Percentiles rank a stretch among this genome's conserved stretches.
Evolutionary conservation across 2,888 invertebrate species (phyloP).

Genomic region (Mycalesis mineus): DNA sequence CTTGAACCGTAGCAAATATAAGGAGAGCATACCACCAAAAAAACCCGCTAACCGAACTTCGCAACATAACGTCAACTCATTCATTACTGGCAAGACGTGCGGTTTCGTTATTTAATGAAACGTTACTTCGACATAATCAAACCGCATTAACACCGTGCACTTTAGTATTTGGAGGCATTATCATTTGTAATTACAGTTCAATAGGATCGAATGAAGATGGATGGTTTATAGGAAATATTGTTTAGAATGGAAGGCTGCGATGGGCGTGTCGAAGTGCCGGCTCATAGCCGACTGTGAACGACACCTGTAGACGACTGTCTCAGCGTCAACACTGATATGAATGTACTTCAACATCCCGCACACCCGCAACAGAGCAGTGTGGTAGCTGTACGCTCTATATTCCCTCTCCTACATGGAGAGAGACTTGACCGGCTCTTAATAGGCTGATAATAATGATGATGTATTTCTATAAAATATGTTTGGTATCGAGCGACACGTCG

Average conservation of each 20-base stretch:
- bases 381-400: too few relatives aligned
- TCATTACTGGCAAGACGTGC: conserved; percentile 57
- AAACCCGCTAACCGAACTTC: conserved; percentile 68
- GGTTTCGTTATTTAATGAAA: conserved; percentile 67
- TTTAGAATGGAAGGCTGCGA: conserved; percentile 19
- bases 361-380: too few relatives aligned
- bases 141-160: conserved; percentile 42
- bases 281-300: too few relatives aligned
- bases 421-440: too few relatives aligned
- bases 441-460: too few relatives aligned
- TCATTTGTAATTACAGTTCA: conserved; percentile 29
- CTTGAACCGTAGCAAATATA: neutral
- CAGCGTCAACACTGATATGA: too few relatives aligned
- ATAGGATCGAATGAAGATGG: conserved; percentile 29
- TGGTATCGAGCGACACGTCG: too few relatives aligned
- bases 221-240: conserved; percentile 21
- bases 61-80: conserved; percentile 55
- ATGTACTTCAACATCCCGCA: too few relatives aligned
- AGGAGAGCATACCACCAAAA: conserved; percentile 49
- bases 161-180: conserved; percentile 27
- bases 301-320: too few relatives aligned
- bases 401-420: too few relatives aligned
- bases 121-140: conserved; percentile 46
- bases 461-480: too few relatives aligned
- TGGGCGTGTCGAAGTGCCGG: too few relatives aligned